Evolutionary conservation across 2,888 invertebrate species (phyloP), one percentile per base, ranked within the genome.

Genomic region (Lapara coniferarum): DNA sequence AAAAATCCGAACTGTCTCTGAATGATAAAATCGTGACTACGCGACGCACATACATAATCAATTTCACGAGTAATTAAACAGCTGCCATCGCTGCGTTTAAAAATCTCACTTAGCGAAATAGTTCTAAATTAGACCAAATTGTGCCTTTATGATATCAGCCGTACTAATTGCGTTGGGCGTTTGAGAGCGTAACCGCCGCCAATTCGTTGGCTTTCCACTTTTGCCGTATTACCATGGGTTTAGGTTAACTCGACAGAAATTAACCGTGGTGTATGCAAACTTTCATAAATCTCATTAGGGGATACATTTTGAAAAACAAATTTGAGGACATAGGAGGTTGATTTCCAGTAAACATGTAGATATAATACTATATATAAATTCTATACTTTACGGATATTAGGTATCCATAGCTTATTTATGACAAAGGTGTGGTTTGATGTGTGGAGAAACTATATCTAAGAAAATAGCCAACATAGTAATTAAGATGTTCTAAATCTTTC

Each of bases 171-270:
- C 77, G 76, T 74, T 71, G 71, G 76, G 51, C 72, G 59, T 69
- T 87, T 75, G 86, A 88, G 89, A 89, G 85, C 90, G 88, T 88
- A 85, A 87, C 88, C 68, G 71, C 68, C 51, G 72, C 70, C 74
- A 71, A 75, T 85, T 85, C 84, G 84, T 84, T 86, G 82, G 79
- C 86, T 87, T 87, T 69, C 51, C 69, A 69, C 66, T 67, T 46
- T 63, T 46, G 44, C 59, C 49, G 19, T 19, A 13, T 25, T 63
- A 49, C 63, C 63, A 63, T 63, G 49, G 12, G 19, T 19, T 59
- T 37, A 1, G 46, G 19, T 13, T 49, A 13, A 46, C 5, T 6
- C 16, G 13, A 63, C 13, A 12, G 13, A 63, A 55, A 53, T 16
- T 53, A 16, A 19, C 1, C 37, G 5, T 37, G 37, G 37, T 8